phyloP scores from a whole-genome alignment of 2,888 invertebrate genomes.

The Dolichopus griseipennis region DNA sequence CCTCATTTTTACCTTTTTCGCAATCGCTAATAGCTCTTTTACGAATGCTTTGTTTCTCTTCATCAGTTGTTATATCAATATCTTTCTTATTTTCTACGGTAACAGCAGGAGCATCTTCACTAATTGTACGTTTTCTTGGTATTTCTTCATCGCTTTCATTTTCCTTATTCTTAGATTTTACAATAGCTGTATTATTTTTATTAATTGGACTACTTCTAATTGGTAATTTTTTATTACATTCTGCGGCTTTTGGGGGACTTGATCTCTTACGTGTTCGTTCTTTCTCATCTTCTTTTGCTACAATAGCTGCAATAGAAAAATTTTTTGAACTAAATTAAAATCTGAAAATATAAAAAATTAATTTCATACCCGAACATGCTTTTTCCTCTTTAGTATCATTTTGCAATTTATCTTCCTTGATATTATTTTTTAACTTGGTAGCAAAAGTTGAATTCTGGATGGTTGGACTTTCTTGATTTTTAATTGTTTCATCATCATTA shows the following conservation, averaged over 20 bases:
- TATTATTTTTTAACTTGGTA: not conserved
- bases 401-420: not conserved
- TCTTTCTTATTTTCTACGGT: constrained; percentile 6
- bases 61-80: not conserved
- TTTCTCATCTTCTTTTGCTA: not conserved
- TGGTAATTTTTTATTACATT: not conserved
- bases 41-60: constrained; percentile 1
- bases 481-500: not conserved
- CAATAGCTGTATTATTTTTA: not conserved
- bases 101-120: constrained; percentile 23
- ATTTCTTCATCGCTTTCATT: constrained; percentile 29
- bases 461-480: not conserved
- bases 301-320: not conserved
- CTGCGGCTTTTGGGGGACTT: constrained; percentile 24
- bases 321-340: too few relatives aligned
- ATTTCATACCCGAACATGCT: too few relatives aligned
- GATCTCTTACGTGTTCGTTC: constrained; percentile 16
- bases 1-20: not conserved
- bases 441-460: not conserved
- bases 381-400: too few relatives aligned
- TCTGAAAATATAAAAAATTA: too few relatives aligned
- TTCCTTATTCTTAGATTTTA: not conserved
- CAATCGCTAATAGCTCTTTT: not conserved
- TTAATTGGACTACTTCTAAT: not conserved
- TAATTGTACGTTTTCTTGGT: constrained; percentile 30